Conservation (phyloP, 2,888 invertebrate genomes). For the Scrobipalpa costella region DNA sequence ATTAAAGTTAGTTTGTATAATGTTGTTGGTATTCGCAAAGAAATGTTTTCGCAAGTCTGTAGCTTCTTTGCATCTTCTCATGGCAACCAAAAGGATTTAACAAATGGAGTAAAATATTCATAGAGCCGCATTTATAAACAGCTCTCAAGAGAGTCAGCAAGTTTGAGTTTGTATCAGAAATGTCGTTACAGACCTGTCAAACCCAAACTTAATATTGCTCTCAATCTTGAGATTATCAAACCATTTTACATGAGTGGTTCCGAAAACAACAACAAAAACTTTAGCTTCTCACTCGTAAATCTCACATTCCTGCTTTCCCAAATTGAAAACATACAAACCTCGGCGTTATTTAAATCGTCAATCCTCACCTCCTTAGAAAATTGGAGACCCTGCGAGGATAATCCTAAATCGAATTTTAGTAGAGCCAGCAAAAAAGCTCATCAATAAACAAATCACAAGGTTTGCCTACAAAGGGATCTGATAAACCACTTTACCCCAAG, state of each 20-base stretch:
- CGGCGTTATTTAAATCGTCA: not conserved
- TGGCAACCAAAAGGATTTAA: not conserved
- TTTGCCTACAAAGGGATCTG: slow-evolving; percentile 35
- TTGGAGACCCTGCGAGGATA: not conserved
- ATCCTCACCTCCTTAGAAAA: not conserved
- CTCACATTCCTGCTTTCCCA: not conserved
- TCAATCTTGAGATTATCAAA: too few species aligned
- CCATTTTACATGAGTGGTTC: too few species aligned
- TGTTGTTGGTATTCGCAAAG: not conserved
- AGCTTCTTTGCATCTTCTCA: not conserved
- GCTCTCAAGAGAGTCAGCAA: too few species aligned
- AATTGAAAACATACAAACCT: not conserved
- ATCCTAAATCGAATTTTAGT: slow-evolving; percentile 1
- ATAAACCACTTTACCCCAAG: slow-evolving; percentile 36
- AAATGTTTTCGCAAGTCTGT: not conserved
- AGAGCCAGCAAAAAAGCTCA: slow-evolving; percentile 15
- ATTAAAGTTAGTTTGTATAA: slow-evolving; percentile 4
- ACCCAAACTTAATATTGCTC: too few species aligned
- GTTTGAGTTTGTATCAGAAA: too few species aligned
- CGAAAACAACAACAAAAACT: too few species aligned
- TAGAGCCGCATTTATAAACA: too few species aligned
- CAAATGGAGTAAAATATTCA: not conserved
- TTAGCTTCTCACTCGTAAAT: too few species aligned
- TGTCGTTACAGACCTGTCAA: too few species aligned
- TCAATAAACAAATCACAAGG: slow-evolving; percentile 29